Conservation (phyloP, 1,140 invertebrate genomes). For the Drosophila quadrilineata region DNA sequence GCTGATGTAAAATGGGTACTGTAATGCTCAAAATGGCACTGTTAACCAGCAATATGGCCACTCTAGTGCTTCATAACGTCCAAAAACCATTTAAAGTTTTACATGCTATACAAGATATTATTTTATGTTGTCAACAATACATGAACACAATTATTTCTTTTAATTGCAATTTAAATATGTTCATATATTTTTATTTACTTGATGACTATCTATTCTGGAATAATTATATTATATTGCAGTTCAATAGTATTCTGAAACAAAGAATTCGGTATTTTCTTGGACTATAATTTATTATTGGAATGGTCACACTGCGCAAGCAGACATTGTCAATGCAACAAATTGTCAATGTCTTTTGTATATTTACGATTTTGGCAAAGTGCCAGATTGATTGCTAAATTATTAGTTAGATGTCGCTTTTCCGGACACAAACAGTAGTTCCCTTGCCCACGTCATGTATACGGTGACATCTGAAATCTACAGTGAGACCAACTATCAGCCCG, state of each 20-base stretch:
- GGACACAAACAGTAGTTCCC: neutral
- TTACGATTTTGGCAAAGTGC: constrained; percentile 34
- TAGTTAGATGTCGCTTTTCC: constrained; percentile 14
- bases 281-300: too few species aligned
- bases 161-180: too few species aligned
- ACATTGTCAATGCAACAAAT: constrained; percentile 6
- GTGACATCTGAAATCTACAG: constrained; percentile 85
- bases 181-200: too few species aligned
- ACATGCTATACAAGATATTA: too few species aligned
- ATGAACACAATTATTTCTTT: too few species aligned
- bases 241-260: too few species aligned
- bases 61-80: constrained; percentile 5
- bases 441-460: constrained; percentile 64
- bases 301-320: neutral
- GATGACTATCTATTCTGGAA: too few species aligned
- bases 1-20: constrained; percentile 46
- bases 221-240: too few species aligned
- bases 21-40: constrained; percentile 33
- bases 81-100: too few species aligned
- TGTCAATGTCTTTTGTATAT: constrained; percentile 34
- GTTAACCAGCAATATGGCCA: constrained; percentile 14
- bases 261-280: too few species aligned
- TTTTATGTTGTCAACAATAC: too few species aligned
- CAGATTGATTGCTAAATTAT: constrained; percentile 22
- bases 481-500: constrained; percentile 82